Conservation (phyloP, 2,113 vertebrate species). For the Sinocyclocheilus grahami region DNA sequence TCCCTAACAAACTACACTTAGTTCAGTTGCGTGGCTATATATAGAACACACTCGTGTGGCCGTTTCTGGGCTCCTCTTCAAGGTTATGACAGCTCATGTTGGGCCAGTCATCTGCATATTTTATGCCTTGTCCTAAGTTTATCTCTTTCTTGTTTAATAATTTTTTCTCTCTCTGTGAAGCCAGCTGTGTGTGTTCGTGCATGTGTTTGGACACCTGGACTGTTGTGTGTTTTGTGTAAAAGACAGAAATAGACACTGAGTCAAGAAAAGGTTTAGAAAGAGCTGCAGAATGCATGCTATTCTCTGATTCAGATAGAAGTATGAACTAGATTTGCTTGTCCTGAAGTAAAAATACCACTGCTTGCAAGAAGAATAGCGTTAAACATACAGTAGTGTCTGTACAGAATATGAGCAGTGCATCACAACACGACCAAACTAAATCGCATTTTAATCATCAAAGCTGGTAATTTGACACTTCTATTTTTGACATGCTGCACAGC, state of each 20-base stretch:
- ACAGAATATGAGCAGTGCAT: no score
- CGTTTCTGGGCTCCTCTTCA: constrained; percentile 69
- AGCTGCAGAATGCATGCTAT: neutral
- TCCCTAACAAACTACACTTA: constrained; percentile 24
- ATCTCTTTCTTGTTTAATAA: neutral
- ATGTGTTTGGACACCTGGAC: constrained; percentile 50
- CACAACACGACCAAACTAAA: no score
- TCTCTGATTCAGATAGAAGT: neutral
- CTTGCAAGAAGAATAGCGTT: no score
- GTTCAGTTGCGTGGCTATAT: constrained; percentile 4
- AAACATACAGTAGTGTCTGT: no score
- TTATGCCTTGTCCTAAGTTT: constrained; percentile 8
- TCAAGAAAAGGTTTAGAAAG: neutral
- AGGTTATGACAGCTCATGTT: constrained; percentile 78
- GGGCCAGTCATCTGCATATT: constrained; percentile 51
- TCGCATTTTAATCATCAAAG: no score
- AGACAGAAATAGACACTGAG: constrained; percentile 13
- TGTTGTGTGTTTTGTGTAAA: neutral
- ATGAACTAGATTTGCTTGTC: neutral
- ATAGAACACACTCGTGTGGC: constrained; percentile 54
- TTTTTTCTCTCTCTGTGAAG: neutral
- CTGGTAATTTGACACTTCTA: no score
- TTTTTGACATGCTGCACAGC: no score
- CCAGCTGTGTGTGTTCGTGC: constrained; percentile 35
- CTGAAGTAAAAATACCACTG: no score